These are phyloP conservation scores for Pantala flavescens DNA, from an alignment of 1,140 invertebrate species.

Conservation along the genomic window DNA sequence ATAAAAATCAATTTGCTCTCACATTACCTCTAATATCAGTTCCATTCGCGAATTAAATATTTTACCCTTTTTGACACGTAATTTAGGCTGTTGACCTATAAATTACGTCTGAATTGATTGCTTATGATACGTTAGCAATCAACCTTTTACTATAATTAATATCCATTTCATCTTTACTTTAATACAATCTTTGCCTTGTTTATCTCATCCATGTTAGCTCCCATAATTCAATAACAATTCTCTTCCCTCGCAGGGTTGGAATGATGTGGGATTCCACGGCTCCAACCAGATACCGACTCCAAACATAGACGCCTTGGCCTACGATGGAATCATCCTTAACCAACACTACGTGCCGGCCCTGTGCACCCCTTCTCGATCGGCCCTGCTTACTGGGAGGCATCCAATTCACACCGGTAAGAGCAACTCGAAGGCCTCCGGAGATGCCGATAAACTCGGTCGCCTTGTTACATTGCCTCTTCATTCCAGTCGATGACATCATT, in stretches of 20 bases:
- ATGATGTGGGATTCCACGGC: slow-evolving; percentile 83
- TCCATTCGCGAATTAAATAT: no score
- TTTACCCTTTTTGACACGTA: no score
- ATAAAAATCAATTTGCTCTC: no score
- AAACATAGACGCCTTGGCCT: slow-evolving; percentile 72
- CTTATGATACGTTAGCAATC: no score
- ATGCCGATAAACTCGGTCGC: neutral
- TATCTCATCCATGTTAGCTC: no score
- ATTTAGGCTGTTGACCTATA: no score
- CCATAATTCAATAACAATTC: no score
- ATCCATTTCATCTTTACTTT: no score
- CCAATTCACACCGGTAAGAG: slow-evolving; percentile 63
- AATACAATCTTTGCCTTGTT: no score
- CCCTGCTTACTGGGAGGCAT: slow-evolving; percentile 72
- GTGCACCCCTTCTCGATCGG: slow-evolving; percentile 65
- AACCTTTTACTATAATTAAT: no score
- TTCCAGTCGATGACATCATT: slow-evolving; percentile 14
- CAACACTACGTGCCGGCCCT: slow-evolving; percentile 63
- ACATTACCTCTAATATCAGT: no score
- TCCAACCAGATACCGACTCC: slow-evolving; percentile 72
- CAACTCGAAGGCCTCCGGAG: slow-evolving; percentile 14
- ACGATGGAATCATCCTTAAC: slow-evolving; percentile 63
- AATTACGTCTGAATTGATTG: no score
- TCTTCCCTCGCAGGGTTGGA: slow-evolving; percentile 58
- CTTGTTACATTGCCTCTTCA: neutral